Percentiles rank a stretch among this genome's conserved stretches.
Conservation (phyloP, 37 sponge, comb jelly and placozoan species). For the Diacarnus erythraeanus region DNA sequence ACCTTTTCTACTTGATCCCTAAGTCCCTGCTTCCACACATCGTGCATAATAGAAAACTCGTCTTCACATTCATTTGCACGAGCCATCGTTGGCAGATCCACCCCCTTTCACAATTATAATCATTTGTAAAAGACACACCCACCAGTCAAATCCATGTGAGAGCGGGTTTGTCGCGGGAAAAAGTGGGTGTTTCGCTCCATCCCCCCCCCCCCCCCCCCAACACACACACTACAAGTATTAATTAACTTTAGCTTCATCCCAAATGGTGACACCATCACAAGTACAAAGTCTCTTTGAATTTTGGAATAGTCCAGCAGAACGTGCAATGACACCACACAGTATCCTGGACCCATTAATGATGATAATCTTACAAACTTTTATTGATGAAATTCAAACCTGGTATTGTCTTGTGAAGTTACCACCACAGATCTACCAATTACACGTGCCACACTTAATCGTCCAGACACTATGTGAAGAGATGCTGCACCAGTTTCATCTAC, state of each 20-base stretch:
- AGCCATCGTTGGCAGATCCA: not conserved
- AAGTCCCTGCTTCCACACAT: conserved; percentile 18
- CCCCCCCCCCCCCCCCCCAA: too few species aligned
- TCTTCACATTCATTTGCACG: not conserved
- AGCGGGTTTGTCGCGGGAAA: too few species aligned
- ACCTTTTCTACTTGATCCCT: conserved; percentile 15
- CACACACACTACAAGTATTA: too few species aligned
- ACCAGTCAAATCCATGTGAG: too few species aligned
- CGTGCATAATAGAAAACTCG: not conserved
- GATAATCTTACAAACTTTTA: not conserved
- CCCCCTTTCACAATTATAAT: too few species aligned
- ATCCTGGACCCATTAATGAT: conserved; percentile 18
- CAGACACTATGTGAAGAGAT: conserved; percentile 37
- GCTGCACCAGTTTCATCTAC: conserved; percentile 49
- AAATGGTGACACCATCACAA: conserved; percentile 85
- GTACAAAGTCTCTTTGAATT: conserved; percentile 84
- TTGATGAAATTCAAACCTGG: not conserved
- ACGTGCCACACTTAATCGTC: conserved; percentile 56
- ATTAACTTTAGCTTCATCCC: conserved; percentile 69
- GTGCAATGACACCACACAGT: conserved; percentile 79
- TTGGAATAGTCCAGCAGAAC: conserved; percentile 88
- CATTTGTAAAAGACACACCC: too few species aligned
- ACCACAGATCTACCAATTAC: conserved; percentile 79
- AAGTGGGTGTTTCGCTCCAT: too few species aligned
- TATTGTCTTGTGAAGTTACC: conserved; percentile 4